These are phyloP conservation scores for Drosophila ohnishii DNA, from an alignment of 1,140 invertebrate species.

Conservation along the genomic window DNA sequence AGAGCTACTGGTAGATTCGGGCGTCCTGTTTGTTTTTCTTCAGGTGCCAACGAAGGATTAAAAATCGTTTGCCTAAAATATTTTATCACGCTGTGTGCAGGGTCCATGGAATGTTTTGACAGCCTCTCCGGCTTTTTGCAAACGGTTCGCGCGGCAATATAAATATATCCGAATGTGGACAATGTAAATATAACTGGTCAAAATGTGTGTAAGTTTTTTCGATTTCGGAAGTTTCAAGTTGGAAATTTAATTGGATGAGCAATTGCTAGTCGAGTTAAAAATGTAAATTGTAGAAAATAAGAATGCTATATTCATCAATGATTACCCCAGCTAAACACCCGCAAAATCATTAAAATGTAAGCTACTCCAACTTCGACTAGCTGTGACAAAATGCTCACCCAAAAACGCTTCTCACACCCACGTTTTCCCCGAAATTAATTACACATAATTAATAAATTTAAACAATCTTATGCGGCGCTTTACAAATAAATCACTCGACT, in stretches of 20 bases:
- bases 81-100: slow-evolving; percentile 31
- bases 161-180: slow-evolving; percentile 19
- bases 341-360: not conserved
- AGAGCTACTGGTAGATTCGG: not conserved
- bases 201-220: slow-evolving; percentile 1
- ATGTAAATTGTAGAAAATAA: not conserved
- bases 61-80: slow-evolving; percentile 61
- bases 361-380: not conserved
- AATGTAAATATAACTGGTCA: slow-evolving; percentile 1
- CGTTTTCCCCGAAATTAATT: slow-evolving; percentile 49
- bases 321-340: too few relatives aligned
- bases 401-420: not conserved
- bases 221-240: not conserved
- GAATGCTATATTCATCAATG: too few relatives aligned
- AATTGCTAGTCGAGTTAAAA: not conserved
- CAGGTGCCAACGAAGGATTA: slow-evolving; percentile 61
- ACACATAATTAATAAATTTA: slow-evolving; percentile 68
- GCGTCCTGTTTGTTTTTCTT: slow-evolving; percentile 36
- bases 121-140: slow-evolving; percentile 3
- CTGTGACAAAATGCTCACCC: slow-evolving; percentile 1
- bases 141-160: slow-evolving; percentile 1
- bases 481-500: slow-evolving; percentile 60
- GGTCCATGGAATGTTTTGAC: slow-evolving; percentile 38
- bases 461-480: slow-evolving; percentile 37
- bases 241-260: slow-evolving; percentile 17